Percentiles rank a stretch among this genome's conserved stretches.
phyloP scores from a whole-genome alignment of 2,797 vertebrate genomes.

The Hydrocynus forskahlii region DNA sequence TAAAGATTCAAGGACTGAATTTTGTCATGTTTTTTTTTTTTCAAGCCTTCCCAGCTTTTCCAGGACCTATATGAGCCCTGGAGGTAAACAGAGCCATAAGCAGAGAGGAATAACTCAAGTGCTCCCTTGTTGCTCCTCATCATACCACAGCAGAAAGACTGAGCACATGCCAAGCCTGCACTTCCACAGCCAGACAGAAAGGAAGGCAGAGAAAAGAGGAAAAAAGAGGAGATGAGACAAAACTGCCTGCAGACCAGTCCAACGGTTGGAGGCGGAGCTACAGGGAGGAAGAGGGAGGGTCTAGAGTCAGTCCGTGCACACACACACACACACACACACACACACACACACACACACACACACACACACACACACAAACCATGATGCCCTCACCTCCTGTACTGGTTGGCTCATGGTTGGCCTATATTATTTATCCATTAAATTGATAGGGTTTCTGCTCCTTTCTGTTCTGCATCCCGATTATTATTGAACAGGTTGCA shows the following conservation, averaged over 20 bases:
- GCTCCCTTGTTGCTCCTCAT: not conserved
- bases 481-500: too few species aligned
- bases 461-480: too few species aligned
- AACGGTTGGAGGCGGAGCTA: slow-evolving; percentile 16
- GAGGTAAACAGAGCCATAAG: slow-evolving; percentile 9
- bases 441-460: too few species aligned
- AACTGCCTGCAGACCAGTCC: slow-evolving; percentile 27
- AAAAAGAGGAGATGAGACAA: not conserved
- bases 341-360: not conserved
- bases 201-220: not conserved
- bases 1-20: not conserved
- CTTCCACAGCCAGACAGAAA: not conserved
- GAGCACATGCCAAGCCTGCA: not conserved
- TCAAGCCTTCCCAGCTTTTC: not conserved
- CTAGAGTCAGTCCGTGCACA: slow-evolving; percentile 14
- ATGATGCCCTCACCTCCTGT: not conserved
- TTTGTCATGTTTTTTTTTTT: not conserved
- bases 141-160: not conserved
- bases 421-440: too few species aligned
- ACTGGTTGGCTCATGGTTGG: too few species aligned
- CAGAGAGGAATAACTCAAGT: not conserved
- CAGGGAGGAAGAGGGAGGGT: not conserved
- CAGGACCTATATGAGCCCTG: not conserved
- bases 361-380: too few species aligned
- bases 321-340: not conserved